These are phyloP conservation scores for Melopsittacus undulatus DNA, from an alignment of 2,797 vertebrate species.

Conservation along the genomic window DNA sequence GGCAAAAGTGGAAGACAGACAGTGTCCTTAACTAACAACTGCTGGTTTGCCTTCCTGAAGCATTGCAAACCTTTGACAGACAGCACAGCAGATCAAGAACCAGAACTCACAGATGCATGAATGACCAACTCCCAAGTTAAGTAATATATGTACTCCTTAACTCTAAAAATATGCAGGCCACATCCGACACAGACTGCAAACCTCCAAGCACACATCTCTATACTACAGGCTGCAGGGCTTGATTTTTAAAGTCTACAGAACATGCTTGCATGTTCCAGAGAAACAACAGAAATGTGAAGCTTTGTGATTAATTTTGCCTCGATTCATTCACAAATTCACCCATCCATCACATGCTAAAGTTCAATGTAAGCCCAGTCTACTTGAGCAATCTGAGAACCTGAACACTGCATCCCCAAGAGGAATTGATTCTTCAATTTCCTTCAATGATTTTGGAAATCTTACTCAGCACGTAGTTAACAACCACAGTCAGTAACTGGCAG, in stretches of 20 bases:
- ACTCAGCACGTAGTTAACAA: background rate
- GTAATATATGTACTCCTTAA: background rate
- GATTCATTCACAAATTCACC: background rate
- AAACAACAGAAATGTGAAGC: background rate
- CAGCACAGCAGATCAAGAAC: background rate
- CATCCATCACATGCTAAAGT: background rate
- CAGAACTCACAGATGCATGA: background rate
- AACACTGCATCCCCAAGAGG: background rate
- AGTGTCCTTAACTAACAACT: background rate
- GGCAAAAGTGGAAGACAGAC: background rate
- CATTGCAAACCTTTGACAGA: background rate
- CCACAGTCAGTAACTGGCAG: background rate
- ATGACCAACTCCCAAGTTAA: background rate
- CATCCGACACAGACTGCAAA: background rate
- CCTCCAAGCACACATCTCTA: background rate
- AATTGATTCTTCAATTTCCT: background rate
- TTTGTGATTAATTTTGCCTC: background rate
- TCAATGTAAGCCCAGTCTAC: background rate
- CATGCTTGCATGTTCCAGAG: background rate
- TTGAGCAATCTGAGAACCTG: background rate
- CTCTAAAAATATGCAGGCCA: background rate
- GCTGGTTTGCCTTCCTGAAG: background rate
- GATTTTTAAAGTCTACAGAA: background rate
- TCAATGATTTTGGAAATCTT: background rate
- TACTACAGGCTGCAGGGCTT: background rate